A percentile compares a stretch with the other conserved stretches of the same genome.
These are phyloP conservation scores for Neolamprologus brichardi DNA, from an alignment of 2,113 vertebrate species.

Conservation along the genomic window DNA sequence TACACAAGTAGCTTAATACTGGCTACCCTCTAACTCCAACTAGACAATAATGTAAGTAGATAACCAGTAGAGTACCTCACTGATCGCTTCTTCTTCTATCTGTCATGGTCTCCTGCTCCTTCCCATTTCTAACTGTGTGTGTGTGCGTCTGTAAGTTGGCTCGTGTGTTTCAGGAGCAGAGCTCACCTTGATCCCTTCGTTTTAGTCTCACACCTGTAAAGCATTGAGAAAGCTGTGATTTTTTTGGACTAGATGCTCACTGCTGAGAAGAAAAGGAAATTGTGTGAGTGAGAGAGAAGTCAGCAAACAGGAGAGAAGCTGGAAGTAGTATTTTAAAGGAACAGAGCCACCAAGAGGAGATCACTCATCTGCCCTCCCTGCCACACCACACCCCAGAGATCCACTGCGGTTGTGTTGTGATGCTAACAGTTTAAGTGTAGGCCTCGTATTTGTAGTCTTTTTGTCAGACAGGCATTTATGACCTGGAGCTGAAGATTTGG, in stretches of 20 bases:
- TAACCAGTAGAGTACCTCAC: not conserved
- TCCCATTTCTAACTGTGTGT: not conserved
- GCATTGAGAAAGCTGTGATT: not conserved
- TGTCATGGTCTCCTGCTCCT: not conserved
- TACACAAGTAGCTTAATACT: not conserved
- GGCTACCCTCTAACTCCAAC: not conserved
- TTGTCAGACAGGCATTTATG: not conserved
- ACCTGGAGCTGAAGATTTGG: not conserved
- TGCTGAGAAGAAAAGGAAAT: not conserved
- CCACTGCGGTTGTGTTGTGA: not conserved
- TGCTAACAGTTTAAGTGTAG: not conserved
- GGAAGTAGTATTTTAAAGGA: not conserved
- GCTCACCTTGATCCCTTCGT: not conserved
- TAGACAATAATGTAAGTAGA: not conserved
- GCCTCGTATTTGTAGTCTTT: not conserved
- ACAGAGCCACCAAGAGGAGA: not conserved
- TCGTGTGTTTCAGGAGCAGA: not conserved
- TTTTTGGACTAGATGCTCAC: not conserved
- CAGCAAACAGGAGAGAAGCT: not conserved
- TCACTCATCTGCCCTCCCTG: not conserved
- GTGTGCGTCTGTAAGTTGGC: not conserved
- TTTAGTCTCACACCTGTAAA: not conserved
- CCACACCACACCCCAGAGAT: not conserved
- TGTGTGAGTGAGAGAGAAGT: not conserved
- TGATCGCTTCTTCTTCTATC: not conserved